Evolutionary conservation across 2,113 vertebrate genomes (phyloP).

Genomic region (Hystrix brachyura): DNA sequence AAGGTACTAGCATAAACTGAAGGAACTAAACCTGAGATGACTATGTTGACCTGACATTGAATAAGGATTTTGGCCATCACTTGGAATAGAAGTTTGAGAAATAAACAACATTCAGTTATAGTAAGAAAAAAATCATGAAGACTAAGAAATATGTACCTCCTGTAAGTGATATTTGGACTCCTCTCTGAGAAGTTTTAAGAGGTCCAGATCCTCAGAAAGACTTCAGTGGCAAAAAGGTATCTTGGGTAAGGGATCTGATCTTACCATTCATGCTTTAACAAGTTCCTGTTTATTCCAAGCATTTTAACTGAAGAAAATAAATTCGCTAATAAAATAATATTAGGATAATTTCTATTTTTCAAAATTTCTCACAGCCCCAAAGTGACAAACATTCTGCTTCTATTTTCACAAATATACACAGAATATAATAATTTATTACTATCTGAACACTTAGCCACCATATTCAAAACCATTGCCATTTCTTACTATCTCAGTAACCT

Average conservation of each 20-base stretch:
- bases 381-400: neutral
- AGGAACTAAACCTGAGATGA: neutral
- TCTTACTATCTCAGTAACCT: slow-evolving; percentile 13
- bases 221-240: neutral
- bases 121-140: neutral
- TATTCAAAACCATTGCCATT: slow-evolving; percentile 3
- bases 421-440: slow-evolving; percentile 13
- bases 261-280: neutral
- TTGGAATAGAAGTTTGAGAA: slow-evolving; percentile 50
- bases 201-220: neutral
- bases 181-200: neutral
- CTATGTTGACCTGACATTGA: neutral
- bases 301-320: slow-evolving; percentile 21
- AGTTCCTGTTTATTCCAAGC: neutral
- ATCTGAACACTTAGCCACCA: neutral
- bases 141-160: neutral
- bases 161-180: neutral
- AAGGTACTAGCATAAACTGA: neutral
- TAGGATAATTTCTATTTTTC: neutral
- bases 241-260: neutral
- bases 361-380: slow-evolving; percentile 1
- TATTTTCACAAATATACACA: slow-evolving; percentile 3
- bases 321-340: neutral
- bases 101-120: neutral
- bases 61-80: neutral